Evolutionary conservation across 2,113 vertebrate species (phyloP).

Genomic region (Charina bottae): DNA sequence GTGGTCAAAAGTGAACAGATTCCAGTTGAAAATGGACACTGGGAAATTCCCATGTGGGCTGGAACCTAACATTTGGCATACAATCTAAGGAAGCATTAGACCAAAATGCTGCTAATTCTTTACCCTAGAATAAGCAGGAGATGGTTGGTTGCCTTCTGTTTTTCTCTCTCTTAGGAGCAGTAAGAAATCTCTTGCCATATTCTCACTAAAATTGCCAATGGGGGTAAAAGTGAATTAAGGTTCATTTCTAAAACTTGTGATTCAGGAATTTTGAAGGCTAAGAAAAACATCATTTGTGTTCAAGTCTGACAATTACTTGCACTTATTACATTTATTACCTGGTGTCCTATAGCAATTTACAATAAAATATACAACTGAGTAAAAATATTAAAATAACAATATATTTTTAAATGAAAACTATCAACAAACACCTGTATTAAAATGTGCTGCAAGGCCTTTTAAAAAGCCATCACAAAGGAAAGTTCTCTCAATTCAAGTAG

Average conservation of each 20-base stretch:
- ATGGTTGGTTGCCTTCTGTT: background rate
- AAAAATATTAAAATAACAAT: background rate
- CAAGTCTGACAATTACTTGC: background rate
- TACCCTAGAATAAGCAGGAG: slow-evolving; percentile 17
- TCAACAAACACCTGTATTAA: background rate
- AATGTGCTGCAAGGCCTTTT: background rate
- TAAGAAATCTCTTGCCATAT: background rate
- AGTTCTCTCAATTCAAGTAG: no score
- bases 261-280: background rate
- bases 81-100: slow-evolving; percentile 21
- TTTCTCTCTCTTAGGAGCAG: background rate
- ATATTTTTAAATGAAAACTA: background rate
- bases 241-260: background rate
- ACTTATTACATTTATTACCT: background rate
- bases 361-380: background rate
- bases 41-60: background rate
- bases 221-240: background rate
- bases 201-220: slow-evolving; percentile 3
- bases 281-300: background rate
- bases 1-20: slow-evolving; percentile 16
- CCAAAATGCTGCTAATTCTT: slow-evolving; percentile 16
- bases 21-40: slow-evolving; percentile 15
- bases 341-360: background rate
- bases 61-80: slow-evolving; percentile 14
- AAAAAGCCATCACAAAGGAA: no score